Evolutionary conservation across 2,888 invertebrate genomes (phyloP), one percentile per base, ranked within the genome.

Genomic region (Rotaria socialis): DNA sequence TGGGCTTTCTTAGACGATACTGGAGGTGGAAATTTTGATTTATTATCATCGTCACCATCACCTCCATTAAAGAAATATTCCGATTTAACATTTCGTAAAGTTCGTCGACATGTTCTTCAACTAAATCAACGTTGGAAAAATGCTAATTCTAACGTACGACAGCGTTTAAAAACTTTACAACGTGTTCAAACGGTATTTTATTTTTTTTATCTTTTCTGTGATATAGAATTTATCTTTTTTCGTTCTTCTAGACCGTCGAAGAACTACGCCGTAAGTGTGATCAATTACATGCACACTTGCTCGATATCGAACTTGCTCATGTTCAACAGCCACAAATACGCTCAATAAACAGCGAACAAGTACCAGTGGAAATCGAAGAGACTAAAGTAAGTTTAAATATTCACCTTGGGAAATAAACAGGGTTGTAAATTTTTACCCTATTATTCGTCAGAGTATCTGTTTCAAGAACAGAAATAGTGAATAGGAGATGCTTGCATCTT

Each of bases 91-190:
- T 80, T 80, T 47, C 80, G 80, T 4, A 80, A 80, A 47, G 80
- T 80, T 80, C 80, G 80, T 80, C 80, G 80, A n/a, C 43, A 80
- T 80, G 80, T 80, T 43, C n/a, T 80, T n/a, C 80, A 80, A 80
- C 19, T 80, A 24, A n/a, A 10, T 11, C 80, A 80, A 80, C 80
- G 80, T n/a, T 80, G 80, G 80, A 80, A 80, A 80, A 80, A n/a
- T 47, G 80, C n/a, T 16, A 80, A 80, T 80, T n/a, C 80, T 1
- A 43, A 80, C n/a, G 47, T 80, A 47, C 43, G 47, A 80, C 47
- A 80, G 47, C 80, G 80, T 80, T 47, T 80, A 80, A 80, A 80
- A n/a, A 11, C 6, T 80, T 47, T 80, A 47, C 80, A 80, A 80
- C 80, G 80, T 80, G 80, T 47, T 43, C 80, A 80, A 47, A 47